Base-by-base conservation (phyloP, 2,113 vertebrate genomes). In the Ahaetulla prasina region DNA sequence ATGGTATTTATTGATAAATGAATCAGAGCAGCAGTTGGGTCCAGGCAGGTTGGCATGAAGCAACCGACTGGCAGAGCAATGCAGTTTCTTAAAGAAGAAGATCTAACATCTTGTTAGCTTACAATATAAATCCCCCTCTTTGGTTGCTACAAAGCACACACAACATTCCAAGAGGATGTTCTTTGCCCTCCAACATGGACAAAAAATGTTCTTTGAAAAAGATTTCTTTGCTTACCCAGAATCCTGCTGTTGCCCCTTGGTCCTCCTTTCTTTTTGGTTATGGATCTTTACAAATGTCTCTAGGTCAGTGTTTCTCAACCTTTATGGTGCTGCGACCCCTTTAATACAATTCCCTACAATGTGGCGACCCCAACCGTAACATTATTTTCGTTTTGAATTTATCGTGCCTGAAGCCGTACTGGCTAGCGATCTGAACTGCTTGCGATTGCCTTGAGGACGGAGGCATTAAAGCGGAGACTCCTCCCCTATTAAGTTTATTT, bases 1-100 rank as follows among this genome's bases (percentile, higher is more conserved):
- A 74, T 74, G 90, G 54, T 89, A 84, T n/a, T 85, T 53, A 87
- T 47, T 89, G 87, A 91, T 91, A 89, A 89, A 60, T 54, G 68
- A 53, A 86, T 52, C 52, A 88, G 85, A 90, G 57, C 85, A 93
- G 89, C 89, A 74, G 89, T n/a, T 84, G 25, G 35, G 87, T 85
- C 14, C 39, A 63, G 45, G 8, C 49, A 54, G 27, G 39, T 50
- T 87, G 84, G 53, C 23, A 63, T 63, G 18, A 27, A 39, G 54
- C n/a, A 63, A 45, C 45, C 20, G 14, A 57, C 90, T 91, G 86
- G 87, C 87, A 89, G 68, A 45, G 9, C 55, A 16, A 5, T 18
- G 11, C n/a, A 57, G 39, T 54, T 86, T 91, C 54, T 85, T 49
- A 87, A 87, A 53, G 47, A 22, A 1, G 25, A 14, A 11, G 8